Evolutionary conservation across 2,888 invertebrate species (phyloP), one percentile per base, ranked within the genome.

Genomic region (Macrosiphum euphorbiae): DNA sequence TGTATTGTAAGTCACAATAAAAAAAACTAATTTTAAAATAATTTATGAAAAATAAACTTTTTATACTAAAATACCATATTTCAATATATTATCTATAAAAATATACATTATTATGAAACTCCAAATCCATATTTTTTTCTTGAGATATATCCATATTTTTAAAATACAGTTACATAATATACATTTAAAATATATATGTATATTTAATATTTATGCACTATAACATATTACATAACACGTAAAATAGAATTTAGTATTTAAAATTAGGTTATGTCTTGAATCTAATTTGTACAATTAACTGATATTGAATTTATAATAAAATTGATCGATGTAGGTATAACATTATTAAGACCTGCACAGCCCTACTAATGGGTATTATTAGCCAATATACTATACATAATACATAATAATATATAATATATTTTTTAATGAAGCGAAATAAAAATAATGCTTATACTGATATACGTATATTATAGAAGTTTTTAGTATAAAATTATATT

Each of bases 401-500:
- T 78, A 20, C 8, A 20, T 78, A 7, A 26, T 26, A 35, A n/a
- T 67, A 8, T 8, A 35, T 67, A 67, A 67, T 67, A 67, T 35
- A 20, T 20, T 35, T 78, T 78, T 78, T 78, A 78, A 78, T 78
- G 67, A 78, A 78, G 16, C 20, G 20, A 52, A 52, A 52, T 52
- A 4, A 35, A 88, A 88, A 52, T 35, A 52, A 52, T n/a, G 11
- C 24, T 47, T 13, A 47, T n/a, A 44, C 50, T 13, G 50, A 44
- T 44, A 52, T 52, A 50, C 20, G 16, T 87, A n/a, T 52, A 52
- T 52, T 35, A 35, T 20, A n/a, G 8, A 28, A 35, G 11, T 90
- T 90, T 88, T 90, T n/a, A 24, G n/a, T 61, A 16, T 67, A 24
- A 90, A 86, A 89, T 58, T 26, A 7, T 52, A 52, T 52, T 90